Evolutionary conservation across 2,113 vertebrate genomes (phyloP).

Genomic region (Seriola aureovittata): DNA sequence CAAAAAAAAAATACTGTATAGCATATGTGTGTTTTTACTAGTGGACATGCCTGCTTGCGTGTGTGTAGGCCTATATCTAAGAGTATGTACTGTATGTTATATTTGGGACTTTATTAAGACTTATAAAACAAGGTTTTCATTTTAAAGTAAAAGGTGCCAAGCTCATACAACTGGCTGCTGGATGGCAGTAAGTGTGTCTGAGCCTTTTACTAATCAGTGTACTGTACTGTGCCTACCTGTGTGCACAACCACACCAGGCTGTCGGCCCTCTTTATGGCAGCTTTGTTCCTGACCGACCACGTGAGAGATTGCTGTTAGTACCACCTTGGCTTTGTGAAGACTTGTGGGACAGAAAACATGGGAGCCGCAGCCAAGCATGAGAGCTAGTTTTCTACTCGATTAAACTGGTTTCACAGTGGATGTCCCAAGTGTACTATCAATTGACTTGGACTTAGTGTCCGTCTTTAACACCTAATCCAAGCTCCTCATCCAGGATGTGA

Average conservation of each 20-base stretch:
- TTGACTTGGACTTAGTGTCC: conserved; percentile 1
- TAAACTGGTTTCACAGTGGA: conserved; percentile 48
- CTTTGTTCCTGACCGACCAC: conserved; percentile 25
- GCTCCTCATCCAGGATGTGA: background rate
- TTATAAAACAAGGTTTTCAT: background rate
- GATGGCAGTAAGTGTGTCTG: background rate
- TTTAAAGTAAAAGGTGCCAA: background rate
- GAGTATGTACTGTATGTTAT: background rate
- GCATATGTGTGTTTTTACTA: background rate
- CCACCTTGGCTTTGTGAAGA: conserved; percentile 38
- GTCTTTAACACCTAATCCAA: background rate
- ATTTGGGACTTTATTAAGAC: background rate
- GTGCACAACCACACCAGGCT: background rate
- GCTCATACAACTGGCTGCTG: too few species aligned
- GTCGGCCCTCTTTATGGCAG: background rate
- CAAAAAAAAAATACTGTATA: background rate
- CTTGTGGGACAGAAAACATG: conserved; percentile 58
- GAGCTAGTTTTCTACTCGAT: conserved; percentile 71
- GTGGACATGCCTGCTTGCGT: background rate
- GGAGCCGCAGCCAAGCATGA: conserved; percentile 58
- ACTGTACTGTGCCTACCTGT: background rate
- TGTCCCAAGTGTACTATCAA: conserved; percentile 36
- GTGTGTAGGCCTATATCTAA: background rate
- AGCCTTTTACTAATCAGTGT: conserved; percentile 1
- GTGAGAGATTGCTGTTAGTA: conserved; percentile 21